Evolutionary conservation across 2,113 vertebrate species (phyloP), one percentile per base, ranked within the genome.

Genomic region (Bettongia penicillata): DNA sequence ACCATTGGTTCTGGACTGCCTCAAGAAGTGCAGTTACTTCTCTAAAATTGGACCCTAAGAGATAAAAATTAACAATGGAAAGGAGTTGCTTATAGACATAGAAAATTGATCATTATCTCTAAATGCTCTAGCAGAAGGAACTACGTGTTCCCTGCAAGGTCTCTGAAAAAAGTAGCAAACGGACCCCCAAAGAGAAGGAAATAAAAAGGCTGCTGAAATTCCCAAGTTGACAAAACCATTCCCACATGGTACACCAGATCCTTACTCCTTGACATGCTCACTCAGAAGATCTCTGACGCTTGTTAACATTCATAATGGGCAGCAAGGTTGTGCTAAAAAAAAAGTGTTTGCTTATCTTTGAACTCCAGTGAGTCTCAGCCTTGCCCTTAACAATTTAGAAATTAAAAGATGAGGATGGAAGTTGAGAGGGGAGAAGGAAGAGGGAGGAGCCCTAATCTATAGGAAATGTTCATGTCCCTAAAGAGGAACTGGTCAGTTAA

Each of bases 301-400:
- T 91, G 3, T 51, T 93, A 92, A 91, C 93, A 96, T 84, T 96
- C 84, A 92, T 94, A 51, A 53, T 91, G 57, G 94, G 93, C 28
- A 96, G 19, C 47, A 93, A 25, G 91, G 16, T 97, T 94, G 92
- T 93, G 91, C 47, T 96, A 96, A 77, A 50, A 93, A 95, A 92
- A 50, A 84, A 84, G n/a, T 22, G 19, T 84, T 84, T 84, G n/a
- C 96, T 98, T 96, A 91, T 95, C 95, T 96, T 96, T 94, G 31
- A 94, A 95, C 84, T 96, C 95, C 47, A 43, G 37, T 93, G 93
- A 96, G 94, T 96, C 95, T 91, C 91, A 93, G 91, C 49, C 96
- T 96, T 97, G 93, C 96, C 68, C 91, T 53, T 97, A 97, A 96
- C 50, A 94, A 68, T 93, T 91, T 95, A 96, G 93, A 96, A 96